Percentiles rank a stretch among this genome's conserved stretches.
Conservation (phyloP, 2,113 vertebrate genomes). For the Caranx ignobilis region DNA sequence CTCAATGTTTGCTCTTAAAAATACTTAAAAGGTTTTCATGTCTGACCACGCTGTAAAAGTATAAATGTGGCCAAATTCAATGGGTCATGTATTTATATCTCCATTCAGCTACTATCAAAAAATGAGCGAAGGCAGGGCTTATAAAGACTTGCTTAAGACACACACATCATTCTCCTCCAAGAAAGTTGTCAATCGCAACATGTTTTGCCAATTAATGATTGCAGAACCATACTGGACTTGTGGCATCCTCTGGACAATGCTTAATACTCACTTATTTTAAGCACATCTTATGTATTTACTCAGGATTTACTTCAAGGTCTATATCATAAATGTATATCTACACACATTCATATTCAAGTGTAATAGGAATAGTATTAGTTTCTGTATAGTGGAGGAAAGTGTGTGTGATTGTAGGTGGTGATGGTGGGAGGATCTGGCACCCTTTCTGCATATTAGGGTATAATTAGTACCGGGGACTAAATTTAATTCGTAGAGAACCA, state of each 20-base stretch:
- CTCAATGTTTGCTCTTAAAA: background rate
- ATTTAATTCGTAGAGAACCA: background rate
- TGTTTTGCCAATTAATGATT: slow-evolving; percentile 6
- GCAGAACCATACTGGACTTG: background rate
- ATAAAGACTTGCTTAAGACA: background rate
- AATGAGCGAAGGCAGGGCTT: background rate
- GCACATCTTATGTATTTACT: background rate
- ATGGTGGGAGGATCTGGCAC: background rate
- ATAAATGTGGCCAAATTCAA: background rate
- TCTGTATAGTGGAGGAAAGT: slow-evolving; percentile 1
- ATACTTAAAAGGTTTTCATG: background rate
- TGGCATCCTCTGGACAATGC: background rate
- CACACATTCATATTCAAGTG: background rate
- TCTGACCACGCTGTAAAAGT: background rate
- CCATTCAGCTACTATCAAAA: background rate
- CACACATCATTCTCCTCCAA: no score
- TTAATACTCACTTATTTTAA: background rate
- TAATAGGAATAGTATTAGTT: background rate
- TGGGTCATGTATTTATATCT: background rate
- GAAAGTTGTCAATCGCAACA: background rate
- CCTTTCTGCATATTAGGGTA: slow-evolving; percentile 1
- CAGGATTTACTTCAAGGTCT: background rate
- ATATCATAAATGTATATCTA: background rate
- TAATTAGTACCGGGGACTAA: background rate
- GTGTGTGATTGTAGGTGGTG: slow-evolving; percentile 5